Conservation (phyloP, 2,113 vertebrate genomes). For the Passer montanus region DNA sequence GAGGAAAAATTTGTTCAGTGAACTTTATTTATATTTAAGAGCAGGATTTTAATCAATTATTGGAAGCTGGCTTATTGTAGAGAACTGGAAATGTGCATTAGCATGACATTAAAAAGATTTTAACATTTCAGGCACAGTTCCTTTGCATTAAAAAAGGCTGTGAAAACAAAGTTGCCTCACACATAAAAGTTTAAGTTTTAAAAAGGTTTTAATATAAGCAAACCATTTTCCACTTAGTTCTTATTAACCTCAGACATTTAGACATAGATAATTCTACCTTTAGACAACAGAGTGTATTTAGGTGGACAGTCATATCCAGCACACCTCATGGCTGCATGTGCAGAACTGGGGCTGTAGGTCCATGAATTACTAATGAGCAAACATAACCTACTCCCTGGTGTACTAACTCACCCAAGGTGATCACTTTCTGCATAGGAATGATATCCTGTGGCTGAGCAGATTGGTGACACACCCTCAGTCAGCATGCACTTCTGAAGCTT, state of each 20-base stretch:
- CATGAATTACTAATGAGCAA: background rate
- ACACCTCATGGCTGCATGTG: background rate
- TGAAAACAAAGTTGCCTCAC: background rate
- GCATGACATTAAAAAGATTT: background rate
- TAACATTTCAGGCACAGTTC: background rate
- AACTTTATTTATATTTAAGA: background rate
- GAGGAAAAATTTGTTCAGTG: background rate
- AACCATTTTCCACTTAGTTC: background rate
- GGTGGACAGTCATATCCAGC: background rate
- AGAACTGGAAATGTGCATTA: background rate
- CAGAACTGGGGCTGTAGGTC: background rate
- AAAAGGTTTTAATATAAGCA: background rate
- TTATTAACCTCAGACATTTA: background rate
- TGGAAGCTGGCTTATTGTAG: background rate
- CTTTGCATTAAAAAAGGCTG: background rate
- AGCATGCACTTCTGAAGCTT: slow-evolving; percentile 35
- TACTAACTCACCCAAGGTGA: background rate
- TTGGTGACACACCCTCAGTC: background rate
- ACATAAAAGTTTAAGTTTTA: background rate
- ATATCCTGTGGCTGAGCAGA: background rate
- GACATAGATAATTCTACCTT: background rate
- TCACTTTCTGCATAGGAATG: background rate
- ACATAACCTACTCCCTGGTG: background rate
- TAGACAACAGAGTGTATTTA: background rate
- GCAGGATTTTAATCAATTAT: background rate